Conservation (phyloP, 2,797 vertebrate species). For the Gymnothorax reevesii region DNA sequence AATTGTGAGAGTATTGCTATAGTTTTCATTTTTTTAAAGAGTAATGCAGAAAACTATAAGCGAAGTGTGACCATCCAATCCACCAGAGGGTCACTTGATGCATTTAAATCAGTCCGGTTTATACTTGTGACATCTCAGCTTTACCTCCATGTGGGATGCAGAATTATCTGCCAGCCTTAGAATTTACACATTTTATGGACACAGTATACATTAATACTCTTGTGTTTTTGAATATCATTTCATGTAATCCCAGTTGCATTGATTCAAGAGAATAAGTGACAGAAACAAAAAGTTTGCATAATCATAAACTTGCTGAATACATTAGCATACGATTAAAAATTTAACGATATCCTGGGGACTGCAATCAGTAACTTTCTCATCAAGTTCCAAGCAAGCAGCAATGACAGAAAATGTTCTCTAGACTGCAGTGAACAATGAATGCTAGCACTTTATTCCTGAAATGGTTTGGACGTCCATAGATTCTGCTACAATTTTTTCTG, state of each 20-base stretch:
- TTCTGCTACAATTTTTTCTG: no score
- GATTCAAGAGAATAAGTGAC: background rate
- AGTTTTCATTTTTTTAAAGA: background rate
- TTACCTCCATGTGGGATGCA: background rate
- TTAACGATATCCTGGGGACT: background rate
- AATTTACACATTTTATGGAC: background rate
- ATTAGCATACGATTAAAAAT: slow-evolving; percentile 8
- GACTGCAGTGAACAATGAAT: background rate
- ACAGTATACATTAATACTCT: background rate
- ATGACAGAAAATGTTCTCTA: background rate
- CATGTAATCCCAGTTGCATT: background rate
- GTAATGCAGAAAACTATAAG: background rate
- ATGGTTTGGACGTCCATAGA: no score
- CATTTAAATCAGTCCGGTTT: background rate
- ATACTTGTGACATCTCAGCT: background rate
- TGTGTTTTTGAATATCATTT: background rate
- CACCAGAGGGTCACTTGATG: background rate
- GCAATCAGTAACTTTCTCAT: slow-evolving; percentile 4
- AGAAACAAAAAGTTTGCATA: background rate
- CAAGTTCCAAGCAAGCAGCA: background rate
- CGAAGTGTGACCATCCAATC: background rate
- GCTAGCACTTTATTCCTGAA: background rate
- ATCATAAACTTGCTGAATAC: background rate
- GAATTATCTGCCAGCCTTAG: background rate
- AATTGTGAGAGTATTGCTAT: background rate